Conservation (phyloP, 1,140 invertebrate species). For the Neocloeon triangulifer region DNA sequence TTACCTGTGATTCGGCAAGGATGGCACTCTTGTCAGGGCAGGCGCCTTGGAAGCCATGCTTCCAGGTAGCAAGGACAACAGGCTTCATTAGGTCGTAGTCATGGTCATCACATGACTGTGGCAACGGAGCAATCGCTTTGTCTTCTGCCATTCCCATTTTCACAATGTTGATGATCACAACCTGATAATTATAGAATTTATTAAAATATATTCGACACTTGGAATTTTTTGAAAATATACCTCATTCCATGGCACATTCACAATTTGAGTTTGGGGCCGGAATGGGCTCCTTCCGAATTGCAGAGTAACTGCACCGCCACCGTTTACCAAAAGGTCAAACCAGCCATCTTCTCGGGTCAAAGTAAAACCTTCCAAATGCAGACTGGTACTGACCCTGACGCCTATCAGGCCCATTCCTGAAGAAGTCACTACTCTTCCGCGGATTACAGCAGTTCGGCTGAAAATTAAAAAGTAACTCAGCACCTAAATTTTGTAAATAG, state of each 20-base stretch:
- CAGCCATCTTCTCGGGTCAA: conserved; percentile 75
- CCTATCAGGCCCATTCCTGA: conserved; percentile 83
- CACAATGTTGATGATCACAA: conserved; percentile 72
- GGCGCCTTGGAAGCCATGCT: conserved; percentile 84
- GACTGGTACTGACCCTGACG: conserved; percentile 78
- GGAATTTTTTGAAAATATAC: conserved; percentile 23
- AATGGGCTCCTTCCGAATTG: conserved; percentile 87
- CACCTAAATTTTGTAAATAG: too few species aligned
- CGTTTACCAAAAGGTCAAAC: conserved; percentile 94
- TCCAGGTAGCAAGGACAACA: conserved; percentile 85
- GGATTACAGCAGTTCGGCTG: conserved; percentile 88
- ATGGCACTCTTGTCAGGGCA: conserved; percentile 82
- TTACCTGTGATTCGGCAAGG: conserved; percentile 75
- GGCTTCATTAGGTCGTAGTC: conserved; percentile 88
- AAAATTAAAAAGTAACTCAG: too few species aligned
- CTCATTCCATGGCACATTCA: conserved; percentile 94
- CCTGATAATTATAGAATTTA: conserved; percentile 22
- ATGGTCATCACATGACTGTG: conserved; percentile 65
- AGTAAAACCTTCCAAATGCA: conserved; percentile 78
- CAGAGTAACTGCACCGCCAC: conserved; percentile 82
- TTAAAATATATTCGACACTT: background rate
- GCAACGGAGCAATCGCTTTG: conserved; percentile 23
- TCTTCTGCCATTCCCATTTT: conserved; percentile 67
- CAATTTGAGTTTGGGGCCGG: conserved; percentile 66
- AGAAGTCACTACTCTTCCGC: conserved; percentile 75